These are phyloP conservation scores for Ryuthela nishihirai DNA, from an alignment of 2,888 invertebrate species.

Conservation along the genomic window DNA sequence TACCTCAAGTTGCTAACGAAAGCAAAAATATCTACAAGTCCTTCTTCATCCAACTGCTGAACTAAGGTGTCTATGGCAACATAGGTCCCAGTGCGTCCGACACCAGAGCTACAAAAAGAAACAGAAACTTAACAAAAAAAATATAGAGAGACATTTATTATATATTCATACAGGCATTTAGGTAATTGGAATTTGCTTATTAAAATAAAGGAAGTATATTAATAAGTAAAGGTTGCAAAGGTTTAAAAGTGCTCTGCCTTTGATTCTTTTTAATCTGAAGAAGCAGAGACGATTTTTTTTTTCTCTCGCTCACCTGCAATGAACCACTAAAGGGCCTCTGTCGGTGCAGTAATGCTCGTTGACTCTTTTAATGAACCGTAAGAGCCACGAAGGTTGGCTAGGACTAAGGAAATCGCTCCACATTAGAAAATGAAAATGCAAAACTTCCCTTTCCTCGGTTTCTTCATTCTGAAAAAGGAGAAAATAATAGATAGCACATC, in stretches of 20 bases:
- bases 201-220: no score
- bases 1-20: constrained; percentile 84
- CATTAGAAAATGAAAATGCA: constrained; percentile 89
- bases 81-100: constrained; percentile 89
- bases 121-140: no score
- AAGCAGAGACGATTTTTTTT: no score
- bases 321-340: constrained; percentile 79
- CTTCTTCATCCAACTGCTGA: constrained; percentile 63
- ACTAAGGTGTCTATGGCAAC: constrained; percentile 87
- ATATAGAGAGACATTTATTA: no score
- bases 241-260: no score
- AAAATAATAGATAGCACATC: no score
- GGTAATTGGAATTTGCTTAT: no score
- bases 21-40: constrained; percentile 76
- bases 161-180: no score
- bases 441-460: constrained; percentile 59
- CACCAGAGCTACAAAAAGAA: constrained; percentile 67
- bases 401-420: constrained; percentile 97
- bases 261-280: no score
- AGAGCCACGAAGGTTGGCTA: constrained; percentile 86
- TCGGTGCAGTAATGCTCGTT: constrained; percentile 78
- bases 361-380: constrained; percentile 82
- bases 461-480: constrained; percentile 22
- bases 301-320: constrained; percentile 36
- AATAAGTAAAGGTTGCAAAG: neutral